A percentile compares a stretch with the other conserved stretches of the same genome.
phyloP scores from a whole-genome alignment of 1,140 invertebrate genomes.

The Drosophila virilis region DNA sequence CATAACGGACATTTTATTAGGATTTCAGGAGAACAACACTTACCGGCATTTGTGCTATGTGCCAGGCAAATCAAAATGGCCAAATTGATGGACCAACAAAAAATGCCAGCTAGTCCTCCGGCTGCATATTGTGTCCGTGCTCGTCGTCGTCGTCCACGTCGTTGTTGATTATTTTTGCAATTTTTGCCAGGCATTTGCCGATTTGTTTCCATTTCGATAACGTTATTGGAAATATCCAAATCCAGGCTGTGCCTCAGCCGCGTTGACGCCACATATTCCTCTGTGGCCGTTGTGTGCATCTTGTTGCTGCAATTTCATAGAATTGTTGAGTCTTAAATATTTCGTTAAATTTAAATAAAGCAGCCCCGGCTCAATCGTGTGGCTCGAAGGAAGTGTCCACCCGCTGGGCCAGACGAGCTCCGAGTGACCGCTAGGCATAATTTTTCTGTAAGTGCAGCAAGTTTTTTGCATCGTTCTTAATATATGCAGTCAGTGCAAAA shows the following conservation, averaged over 20 bases:
- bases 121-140: slow-evolving; percentile 10
- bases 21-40: slow-evolving; percentile 56
- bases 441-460: slow-evolving; percentile 26
- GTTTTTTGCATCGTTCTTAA: slow-evolving; percentile 49
- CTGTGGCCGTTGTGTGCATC: slow-evolving; percentile 57
- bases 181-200: slow-evolving; percentile 64
- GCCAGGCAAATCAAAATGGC: slow-evolving; percentile 71
- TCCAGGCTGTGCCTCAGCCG: slow-evolving; percentile 40
- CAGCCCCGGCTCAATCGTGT: not conserved
- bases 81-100: slow-evolving; percentile 57
- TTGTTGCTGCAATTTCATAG: slow-evolving; percentile 44
- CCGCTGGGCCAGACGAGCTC: too few species aligned
- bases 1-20: slow-evolving; percentile 77
- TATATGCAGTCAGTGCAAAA: slow-evolving; percentile 59
- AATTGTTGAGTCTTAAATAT: slow-evolving; percentile 1
- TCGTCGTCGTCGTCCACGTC: slow-evolving; percentile 48
- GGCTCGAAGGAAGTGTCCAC: not conserved
- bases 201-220: slow-evolving; percentile 43
- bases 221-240: slow-evolving; percentile 34
- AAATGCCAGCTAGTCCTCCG: slow-evolving; percentile 34
- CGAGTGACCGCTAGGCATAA: not conserved
- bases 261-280: slow-evolving; percentile 31
- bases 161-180: slow-evolving; percentile 72
- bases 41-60: slow-evolving; percentile 73
- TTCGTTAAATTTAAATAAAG: not conserved